Percentiles rank a stretch among this genome's conserved stretches.
These are phyloP conservation scores for Mantis religiosa DNA, from an alignment of 2,888 invertebrate species.

Conservation along the genomic window DNA sequence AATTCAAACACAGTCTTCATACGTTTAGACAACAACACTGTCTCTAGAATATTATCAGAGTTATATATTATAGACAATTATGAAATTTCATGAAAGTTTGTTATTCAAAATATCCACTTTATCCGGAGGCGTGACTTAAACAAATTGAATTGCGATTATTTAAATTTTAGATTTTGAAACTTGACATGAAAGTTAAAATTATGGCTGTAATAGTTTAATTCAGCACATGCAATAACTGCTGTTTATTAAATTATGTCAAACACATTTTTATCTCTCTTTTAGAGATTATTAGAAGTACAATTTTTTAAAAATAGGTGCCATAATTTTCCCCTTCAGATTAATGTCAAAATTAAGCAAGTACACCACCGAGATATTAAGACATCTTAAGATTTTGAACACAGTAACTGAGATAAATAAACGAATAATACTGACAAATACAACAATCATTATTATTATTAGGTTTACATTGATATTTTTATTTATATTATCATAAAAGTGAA, in stretches of 20 bases:
- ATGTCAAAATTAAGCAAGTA: neutral
- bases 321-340: neutral
- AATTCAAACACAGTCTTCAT: conserved; percentile 16
- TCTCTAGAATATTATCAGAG: conserved; percentile 10
- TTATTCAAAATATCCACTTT: neutral
- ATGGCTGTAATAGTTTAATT: neutral
- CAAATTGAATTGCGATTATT: neutral
- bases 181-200: neutral
- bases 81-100: conserved; percentile 34
- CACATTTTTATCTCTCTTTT: neutral
- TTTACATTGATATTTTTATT: neutral
- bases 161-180: neutral
- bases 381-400: neutral
- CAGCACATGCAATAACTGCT: neutral
- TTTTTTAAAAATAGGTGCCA: neutral
- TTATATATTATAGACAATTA: conserved; percentile 29
- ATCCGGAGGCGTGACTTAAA: neutral
- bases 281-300: neutral
- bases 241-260: neutral
- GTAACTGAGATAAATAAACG: neutral
- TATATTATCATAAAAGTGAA: neutral
- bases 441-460: neutral
- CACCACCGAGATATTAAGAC: neutral
- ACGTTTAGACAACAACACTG: conserved; percentile 12
- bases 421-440: neutral